Evolutionary conservation across 1,140 invertebrate species (phyloP).

Genomic region (Cyrtorhinus lividipennis): DNA sequence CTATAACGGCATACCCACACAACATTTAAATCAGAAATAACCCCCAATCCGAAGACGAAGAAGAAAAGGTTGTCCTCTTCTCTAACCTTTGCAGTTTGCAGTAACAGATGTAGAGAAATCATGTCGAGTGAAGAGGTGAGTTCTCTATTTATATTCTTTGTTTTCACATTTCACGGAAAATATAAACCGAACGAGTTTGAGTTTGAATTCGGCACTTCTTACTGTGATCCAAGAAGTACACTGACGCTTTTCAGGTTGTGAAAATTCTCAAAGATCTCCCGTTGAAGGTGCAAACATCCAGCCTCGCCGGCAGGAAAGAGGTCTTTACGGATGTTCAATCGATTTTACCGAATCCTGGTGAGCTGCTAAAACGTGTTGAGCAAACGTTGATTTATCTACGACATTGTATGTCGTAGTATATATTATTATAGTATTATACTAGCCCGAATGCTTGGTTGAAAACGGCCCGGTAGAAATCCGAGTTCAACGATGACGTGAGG

Average conservation of each 20-base stretch:
- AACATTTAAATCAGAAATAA: too few species aligned
- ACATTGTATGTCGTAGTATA: too few species aligned
- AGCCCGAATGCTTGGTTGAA: too few species aligned
- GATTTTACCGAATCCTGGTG: conserved; percentile 58
- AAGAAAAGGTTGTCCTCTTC: neutral
- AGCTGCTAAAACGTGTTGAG: too few species aligned
- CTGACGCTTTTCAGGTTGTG: conserved; percentile 37
- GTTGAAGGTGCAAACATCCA: conserved; percentile 57
- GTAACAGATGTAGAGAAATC: neutral
- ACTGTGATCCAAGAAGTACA: neutral
- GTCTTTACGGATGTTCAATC: conserved; percentile 54
- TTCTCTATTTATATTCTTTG: neutral
- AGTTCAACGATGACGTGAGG: too few species aligned
- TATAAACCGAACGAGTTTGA: neutral
- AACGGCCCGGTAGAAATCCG: too few species aligned
- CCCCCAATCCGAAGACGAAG: too few species aligned
- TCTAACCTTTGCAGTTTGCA: neutral
- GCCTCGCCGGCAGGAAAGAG: conserved; percentile 53
- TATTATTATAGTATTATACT: too few species aligned
- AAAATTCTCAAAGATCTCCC: conserved; percentile 66
- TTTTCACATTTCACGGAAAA: neutral
- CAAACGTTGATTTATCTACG: too few species aligned
- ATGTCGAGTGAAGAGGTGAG: conserved; percentile 5
- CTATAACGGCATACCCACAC: too few species aligned
- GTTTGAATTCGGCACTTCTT: neutral